Evolutionary conservation across 2,797 vertebrate species (phyloP).

Genomic region (Enteromius argenteus): DNA sequence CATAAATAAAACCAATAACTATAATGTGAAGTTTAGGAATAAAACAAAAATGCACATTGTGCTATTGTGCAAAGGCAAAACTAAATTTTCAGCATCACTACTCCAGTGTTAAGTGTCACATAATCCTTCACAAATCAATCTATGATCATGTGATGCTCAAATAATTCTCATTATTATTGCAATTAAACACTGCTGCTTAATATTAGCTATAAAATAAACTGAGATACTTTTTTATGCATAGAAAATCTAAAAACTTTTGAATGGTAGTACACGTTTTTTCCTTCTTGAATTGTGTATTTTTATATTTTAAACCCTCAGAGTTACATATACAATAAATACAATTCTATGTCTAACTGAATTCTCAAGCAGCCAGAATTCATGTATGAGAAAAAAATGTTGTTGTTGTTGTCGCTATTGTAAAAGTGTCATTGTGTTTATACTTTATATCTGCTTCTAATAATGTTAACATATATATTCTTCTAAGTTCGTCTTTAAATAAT

Average conservation of each 20-base stretch:
- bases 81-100: background rate
- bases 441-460: too few relatives aligned
- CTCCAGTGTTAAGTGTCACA: background rate
- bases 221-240: background rate
- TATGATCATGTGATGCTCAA: background rate
- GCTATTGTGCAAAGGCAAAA: background rate
- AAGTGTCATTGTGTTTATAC: too few relatives aligned
- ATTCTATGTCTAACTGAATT: too few relatives aligned
- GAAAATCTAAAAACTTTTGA: background rate
- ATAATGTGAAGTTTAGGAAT: background rate
- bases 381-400: background rate
- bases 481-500: too few relatives aligned
- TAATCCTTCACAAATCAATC: background rate
- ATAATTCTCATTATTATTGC: background rate
- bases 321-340: too few relatives aligned
- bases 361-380: background rate
- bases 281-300: background rate
- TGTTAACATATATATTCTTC: background rate
- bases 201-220: background rate
- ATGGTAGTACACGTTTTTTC: background rate
- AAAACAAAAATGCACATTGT: background rate
- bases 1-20: background rate
- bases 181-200: background rate
- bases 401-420: too few relatives aligned
- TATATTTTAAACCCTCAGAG: too few relatives aligned